Conservation (phyloP, 1,140 invertebrate species). For the Pseudoatta argentina region DNA sequence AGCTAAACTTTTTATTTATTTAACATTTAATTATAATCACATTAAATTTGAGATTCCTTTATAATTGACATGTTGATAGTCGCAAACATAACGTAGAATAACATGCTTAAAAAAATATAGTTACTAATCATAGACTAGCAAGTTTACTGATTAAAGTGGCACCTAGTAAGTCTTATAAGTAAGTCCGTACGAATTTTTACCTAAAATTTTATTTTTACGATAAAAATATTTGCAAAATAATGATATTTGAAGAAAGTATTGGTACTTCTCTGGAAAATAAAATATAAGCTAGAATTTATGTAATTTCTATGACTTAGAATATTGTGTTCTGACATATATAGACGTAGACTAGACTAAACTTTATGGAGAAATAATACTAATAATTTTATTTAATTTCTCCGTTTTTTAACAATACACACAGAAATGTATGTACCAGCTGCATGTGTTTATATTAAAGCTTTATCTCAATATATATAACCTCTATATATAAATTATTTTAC, state of each 20-base stretch:
- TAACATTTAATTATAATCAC: slow-evolving; percentile 78
- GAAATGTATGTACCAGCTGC: slow-evolving; percentile 20
- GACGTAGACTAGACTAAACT: slow-evolving; percentile 69
- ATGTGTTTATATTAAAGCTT: slow-evolving; percentile 59
- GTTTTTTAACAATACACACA: slow-evolving; percentile 44
- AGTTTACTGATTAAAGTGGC: slow-evolving; percentile 70
- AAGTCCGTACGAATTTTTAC: slow-evolving; percentile 28
- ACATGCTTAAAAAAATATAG: slow-evolving; percentile 76
- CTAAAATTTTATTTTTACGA: slow-evolving; percentile 21
- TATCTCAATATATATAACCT: slow-evolving; percentile 41
- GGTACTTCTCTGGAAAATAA: slow-evolving; percentile 57
- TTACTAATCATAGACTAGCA: slow-evolving; percentile 77
- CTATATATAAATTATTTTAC: slow-evolving; percentile 40
- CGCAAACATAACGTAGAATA: slow-evolving; percentile 75
- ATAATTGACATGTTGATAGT: slow-evolving; percentile 76
- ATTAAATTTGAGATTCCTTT: slow-evolving; percentile 75
- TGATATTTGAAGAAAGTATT: slow-evolving; percentile 35
- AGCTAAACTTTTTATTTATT: slow-evolving; percentile 77
- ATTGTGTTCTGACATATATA: slow-evolving; percentile 37
- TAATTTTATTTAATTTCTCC: slow-evolving; percentile 35
- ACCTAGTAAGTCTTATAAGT: slow-evolving; percentile 68
- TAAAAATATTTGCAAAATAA: slow-evolving; percentile 32
- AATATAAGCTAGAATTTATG: slow-evolving; percentile 58
- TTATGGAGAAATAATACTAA: slow-evolving; percentile 47
- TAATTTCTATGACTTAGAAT: slow-evolving; percentile 66